Evolutionary conservation across 30 jellyfish, hydroid and myxozoan species (phyloP), one percentile per base, ranked within the genome.

Genomic region (Aurelia coerulea): DNA sequence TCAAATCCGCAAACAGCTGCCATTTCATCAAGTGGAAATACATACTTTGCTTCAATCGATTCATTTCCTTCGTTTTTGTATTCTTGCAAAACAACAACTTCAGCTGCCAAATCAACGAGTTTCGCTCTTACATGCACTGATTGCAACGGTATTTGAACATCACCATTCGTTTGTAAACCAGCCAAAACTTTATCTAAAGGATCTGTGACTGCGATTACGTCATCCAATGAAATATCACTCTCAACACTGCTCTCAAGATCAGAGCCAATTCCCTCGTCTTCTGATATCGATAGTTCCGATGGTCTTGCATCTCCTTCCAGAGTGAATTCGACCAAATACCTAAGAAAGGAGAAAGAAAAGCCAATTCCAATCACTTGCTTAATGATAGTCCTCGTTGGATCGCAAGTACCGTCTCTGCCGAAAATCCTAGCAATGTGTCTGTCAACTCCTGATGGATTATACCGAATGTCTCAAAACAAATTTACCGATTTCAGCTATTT

Each of bases 1-100:
- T 39, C 51, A 39, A 39, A 93, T 39, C 97, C 97, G 74, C 98
- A 93, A 11, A 93, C 97, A 29, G 97, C 97, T 7, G 97, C 97
- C 93, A 72, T 65, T 5, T 77, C 88, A 68, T 93, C 96, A 54
- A 93, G 69, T 1, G 98, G 98, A 73, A 39, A 39, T 39, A 39
- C 51, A 39, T 39, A 39, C 8, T 39, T 39, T 39, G 51, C 51
- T 39, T 39, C 98, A 11, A 93, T 93, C 9, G 98, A 77, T 46
- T 66, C 96, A 7, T 77, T 15, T 51, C 96, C 85, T 66, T 88
- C 97, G 67, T 93, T 93, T 29, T 59, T 37, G 79, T 93, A 93
- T 67, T 91, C 95, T 71, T 39, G 51, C 51, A 39, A 3, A 39
- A 39, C 51, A 39, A 39, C 51, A 39, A 39, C 51, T 39, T 39